These are phyloP conservation scores for Acronicta psi DNA, from an alignment of 2,888 invertebrate genomes.

Conservation along the genomic window DNA sequence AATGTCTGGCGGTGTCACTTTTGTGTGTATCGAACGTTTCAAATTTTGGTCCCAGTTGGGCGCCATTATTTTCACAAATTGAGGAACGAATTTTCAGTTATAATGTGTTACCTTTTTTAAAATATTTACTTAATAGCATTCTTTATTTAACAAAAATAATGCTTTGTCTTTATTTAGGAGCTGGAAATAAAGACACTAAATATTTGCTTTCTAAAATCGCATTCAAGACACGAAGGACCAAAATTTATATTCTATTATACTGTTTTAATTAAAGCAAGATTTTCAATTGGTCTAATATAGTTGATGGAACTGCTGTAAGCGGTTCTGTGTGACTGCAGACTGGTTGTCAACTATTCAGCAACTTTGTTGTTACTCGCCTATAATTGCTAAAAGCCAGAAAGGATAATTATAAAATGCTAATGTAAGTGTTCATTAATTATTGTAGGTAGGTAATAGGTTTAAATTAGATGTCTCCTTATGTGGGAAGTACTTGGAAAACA, in stretches of 20 bases:
- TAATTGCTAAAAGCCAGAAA: neutral
- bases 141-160: too few species aligned
- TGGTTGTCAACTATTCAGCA: conserved; percentile 8
- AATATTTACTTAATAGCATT: too few species aligned
- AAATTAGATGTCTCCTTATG: too few species aligned
- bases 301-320: conserved; percentile 18
- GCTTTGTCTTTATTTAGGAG: neutral
- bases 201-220: neutral
- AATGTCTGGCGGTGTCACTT: conserved; percentile 27
- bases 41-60: conserved; percentile 21
- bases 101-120: too few species aligned
- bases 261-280: neutral
- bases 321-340: too few species aligned
- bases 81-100: too few species aligned
- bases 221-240: neutral
- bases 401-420: neutral
- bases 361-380: conserved; percentile 7
- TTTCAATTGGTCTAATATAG: conserved; percentile 4
- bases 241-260: neutral
- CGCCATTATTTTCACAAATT: conserved; percentile 11
- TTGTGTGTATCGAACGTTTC: conserved; percentile 18
- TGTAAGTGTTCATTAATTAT: neutral
- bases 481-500: too few species aligned
- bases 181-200: too few species aligned
- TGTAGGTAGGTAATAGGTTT: too few species aligned